Evolutionary conservation across 1,140 invertebrate species (phyloP).

Genomic region (Zaprionus capensis): DNA sequence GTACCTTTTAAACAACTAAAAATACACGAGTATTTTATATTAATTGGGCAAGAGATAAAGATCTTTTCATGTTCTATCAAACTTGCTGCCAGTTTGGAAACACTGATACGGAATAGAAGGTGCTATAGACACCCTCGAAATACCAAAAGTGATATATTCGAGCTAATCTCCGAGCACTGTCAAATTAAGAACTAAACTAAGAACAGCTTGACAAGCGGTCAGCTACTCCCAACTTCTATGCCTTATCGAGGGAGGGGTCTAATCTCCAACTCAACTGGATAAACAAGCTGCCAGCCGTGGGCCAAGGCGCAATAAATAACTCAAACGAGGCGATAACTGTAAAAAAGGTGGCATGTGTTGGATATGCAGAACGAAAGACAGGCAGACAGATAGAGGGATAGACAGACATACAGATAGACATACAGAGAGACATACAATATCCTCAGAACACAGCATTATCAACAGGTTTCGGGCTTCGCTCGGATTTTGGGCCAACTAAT

Average conservation of each 20-base stretch:
- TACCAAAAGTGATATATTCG: neutral
- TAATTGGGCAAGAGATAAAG: no score
- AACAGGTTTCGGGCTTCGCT: neutral
- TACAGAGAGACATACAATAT: neutral
- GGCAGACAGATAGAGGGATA: neutral
- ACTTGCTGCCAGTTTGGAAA: no score
- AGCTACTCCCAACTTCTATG: neutral
- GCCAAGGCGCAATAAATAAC: neutral
- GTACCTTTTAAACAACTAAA: no score
- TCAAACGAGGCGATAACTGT: constrained; percentile 3
- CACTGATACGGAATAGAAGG: no score
- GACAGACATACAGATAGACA: neutral
- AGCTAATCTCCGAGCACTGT: neutral
- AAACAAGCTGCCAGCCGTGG: neutral
- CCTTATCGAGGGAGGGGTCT: neutral
- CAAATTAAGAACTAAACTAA: constrained; percentile 2
- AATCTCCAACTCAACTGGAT: neutral
- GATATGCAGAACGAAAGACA: neutral
- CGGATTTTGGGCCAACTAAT: constrained; percentile 1
- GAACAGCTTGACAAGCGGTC: neutral
- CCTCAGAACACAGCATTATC: neutral
- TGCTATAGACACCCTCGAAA: neutral
- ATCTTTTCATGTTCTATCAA: no score
- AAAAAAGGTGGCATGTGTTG: neutral
- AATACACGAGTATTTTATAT: no score